Conservation (phyloP, 1,140 invertebrate species). For the Drosophila nigrodunni region DNA sequence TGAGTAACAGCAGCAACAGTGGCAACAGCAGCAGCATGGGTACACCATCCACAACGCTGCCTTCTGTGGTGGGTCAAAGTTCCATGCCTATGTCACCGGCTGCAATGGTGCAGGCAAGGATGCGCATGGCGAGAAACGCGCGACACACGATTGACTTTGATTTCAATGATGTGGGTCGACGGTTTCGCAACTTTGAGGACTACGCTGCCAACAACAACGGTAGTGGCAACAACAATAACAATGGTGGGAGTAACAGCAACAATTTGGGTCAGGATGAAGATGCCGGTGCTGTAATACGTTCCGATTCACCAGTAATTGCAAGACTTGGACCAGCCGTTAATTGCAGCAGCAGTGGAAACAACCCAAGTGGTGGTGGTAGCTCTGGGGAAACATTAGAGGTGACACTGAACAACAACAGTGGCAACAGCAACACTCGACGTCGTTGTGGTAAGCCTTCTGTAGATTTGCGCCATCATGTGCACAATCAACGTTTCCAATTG, state of each 20-base stretch:
- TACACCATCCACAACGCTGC: conserved; percentile 24
- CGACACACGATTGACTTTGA: conserved; percentile 80
- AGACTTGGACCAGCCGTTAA: conserved; percentile 69
- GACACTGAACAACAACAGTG: conserved; percentile 43
- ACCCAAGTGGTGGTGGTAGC: conserved; percentile 7
- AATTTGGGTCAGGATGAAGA: conserved; percentile 84
- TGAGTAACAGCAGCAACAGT: conserved; percentile 4
- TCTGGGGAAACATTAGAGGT: conserved; percentile 49
- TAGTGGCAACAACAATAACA: conserved; percentile 37
- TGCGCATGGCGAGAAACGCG: conserved; percentile 80
- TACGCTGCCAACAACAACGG: conserved; percentile 85
- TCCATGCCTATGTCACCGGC: conserved; percentile 71
- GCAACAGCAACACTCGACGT: conserved; percentile 50
- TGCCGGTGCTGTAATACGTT: conserved; percentile 52
- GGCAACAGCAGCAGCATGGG: conserved; percentile 14
- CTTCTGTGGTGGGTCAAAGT: conserved; percentile 44
- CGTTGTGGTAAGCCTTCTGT: conserved; percentile 82
- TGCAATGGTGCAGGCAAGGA: conserved; percentile 74
- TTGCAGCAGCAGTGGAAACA: conserved; percentile 35
- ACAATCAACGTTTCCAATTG: conserved; percentile 89
- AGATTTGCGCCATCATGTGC: conserved; percentile 88
- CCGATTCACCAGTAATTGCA: conserved; percentile 79
- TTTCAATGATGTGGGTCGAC: conserved; percentile 57
- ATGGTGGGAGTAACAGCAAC: conserved; percentile 55
- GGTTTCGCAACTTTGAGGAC: conserved; percentile 88